Percentiles rank a stretch among this genome's conserved stretches.
phyloP scores from a whole-genome alignment of 2,113 vertebrate genomes.

The Leucoraja erinaceus region DNA sequence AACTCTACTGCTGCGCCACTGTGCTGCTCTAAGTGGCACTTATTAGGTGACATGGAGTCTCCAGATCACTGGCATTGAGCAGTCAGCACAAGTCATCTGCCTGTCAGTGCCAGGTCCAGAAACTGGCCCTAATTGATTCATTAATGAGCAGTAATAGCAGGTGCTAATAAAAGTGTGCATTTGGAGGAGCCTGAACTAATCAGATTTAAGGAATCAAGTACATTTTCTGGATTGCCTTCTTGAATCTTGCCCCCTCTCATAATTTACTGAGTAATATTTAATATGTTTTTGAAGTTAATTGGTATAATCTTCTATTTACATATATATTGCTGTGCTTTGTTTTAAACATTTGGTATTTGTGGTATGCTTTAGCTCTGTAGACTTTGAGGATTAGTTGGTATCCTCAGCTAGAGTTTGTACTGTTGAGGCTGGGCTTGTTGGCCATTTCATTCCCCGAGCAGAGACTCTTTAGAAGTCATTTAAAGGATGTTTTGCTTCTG shows the following conservation, averaged over 20 bases:
- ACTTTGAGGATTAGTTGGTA: not conserved
- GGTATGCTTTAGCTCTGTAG: not conserved
- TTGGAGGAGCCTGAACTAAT: no score
- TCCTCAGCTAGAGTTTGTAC: not conserved
- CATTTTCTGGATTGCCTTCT: not conserved
- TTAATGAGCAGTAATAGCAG: not conserved
- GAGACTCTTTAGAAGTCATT: not conserved
- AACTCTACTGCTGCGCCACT: no score
- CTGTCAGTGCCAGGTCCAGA: no score
- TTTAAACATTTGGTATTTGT: not conserved
- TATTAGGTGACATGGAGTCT: no score
- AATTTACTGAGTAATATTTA: not conserved
- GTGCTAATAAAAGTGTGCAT: no score
- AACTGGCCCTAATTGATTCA: not conserved
- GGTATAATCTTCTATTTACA: no score
- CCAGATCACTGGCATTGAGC: not conserved
- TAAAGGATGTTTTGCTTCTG: not conserved
- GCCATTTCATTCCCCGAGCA: not conserved
- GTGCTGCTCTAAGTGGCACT: no score
- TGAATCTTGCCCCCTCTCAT: not conserved
- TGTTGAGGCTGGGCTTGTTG: not conserved
- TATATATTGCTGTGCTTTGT: no score
- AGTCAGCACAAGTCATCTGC: no score
- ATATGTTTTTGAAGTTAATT: no score
- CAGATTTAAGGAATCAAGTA: no score